Conservation (phyloP, 2,113 vertebrate genomes). For the Megatriorchis doriae region DNA sequence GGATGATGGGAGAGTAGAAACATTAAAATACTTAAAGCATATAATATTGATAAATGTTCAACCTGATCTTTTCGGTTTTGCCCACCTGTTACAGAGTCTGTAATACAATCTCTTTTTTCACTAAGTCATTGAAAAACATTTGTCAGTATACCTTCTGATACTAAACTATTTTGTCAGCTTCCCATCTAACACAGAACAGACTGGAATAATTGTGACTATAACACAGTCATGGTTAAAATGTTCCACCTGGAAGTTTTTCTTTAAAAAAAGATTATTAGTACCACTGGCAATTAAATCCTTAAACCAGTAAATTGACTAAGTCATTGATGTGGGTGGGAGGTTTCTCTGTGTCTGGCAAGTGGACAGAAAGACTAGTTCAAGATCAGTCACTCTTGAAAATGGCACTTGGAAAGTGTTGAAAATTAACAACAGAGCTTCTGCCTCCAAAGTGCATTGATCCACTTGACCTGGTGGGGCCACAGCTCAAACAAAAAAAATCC, state of each 20-base stretch:
- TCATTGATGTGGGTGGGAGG: not conserved
- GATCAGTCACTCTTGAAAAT: not conserved
- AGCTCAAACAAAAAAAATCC: not conserved
- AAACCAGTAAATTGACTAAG: not conserved
- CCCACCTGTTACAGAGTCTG: not conserved
- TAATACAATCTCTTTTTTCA: not conserved
- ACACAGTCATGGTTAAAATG: not conserved
- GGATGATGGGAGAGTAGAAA: not conserved
- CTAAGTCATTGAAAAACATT: not conserved
- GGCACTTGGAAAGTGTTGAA: not conserved
- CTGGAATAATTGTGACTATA: not conserved
- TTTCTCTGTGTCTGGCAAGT: not conserved
- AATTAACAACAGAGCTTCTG: not conserved
- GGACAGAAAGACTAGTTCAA: not conserved
- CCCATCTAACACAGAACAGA: not conserved
- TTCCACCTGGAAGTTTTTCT: not conserved
- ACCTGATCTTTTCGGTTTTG: not conserved
- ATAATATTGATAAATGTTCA: not conserved
- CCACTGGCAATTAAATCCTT: not conserved
- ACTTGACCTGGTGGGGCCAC: not conserved
- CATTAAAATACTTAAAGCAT: not conserved
- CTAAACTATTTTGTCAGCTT: not conserved
- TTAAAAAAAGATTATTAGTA: not conserved
- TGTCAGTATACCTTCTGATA: not conserved
- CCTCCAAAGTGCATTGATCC: not conserved